A percentile compares a stretch with the other conserved stretches of the same genome.
Evolutionary conservation across 2,113 vertebrate species (phyloP).

Genomic region (Tragelaphus strepsiceros): DNA sequence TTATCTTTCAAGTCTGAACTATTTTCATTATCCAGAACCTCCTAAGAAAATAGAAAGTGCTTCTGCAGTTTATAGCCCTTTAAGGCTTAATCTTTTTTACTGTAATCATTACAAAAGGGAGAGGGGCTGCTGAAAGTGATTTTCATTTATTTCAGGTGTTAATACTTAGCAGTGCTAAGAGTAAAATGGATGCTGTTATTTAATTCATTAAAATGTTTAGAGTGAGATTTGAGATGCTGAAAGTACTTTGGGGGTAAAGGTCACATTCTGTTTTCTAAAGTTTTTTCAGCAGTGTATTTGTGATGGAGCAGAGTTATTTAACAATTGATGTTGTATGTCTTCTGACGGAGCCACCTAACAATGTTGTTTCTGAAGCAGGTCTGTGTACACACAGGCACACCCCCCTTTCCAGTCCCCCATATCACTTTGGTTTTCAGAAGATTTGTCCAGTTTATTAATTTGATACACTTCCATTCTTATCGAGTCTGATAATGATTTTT

Average conservation of each 20-base stretch:
- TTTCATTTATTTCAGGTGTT: constrained; percentile 42
- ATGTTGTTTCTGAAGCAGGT: background rate
- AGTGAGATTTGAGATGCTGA: background rate
- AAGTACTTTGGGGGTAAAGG: constrained; percentile 2
- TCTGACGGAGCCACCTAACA: background rate
- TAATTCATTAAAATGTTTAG: constrained; percentile 12
- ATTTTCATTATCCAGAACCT: constrained; percentile 39
- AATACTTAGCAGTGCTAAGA: background rate
- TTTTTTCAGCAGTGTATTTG: background rate
- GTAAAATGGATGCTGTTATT: constrained; percentile 3
- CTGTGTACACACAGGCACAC: background rate
- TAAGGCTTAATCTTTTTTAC: background rate
- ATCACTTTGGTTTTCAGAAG: constrained; percentile 10
- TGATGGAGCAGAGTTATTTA: background rate
- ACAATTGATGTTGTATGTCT: background rate
- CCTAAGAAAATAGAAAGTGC: constrained; percentile 47
- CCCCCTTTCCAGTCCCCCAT: background rate
- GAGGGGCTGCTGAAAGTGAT: background rate
- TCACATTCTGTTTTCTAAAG: background rate
- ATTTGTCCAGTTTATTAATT: constrained; percentile 22
- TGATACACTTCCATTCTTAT: background rate
- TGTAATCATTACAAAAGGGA: background rate
- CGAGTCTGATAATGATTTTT: constrained; percentile 40
- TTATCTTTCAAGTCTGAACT: constrained; percentile 43
- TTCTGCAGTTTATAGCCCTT: background rate